A percentile compares a stretch with the other conserved stretches of the same genome.
Evolutionary conservation across 2,888 invertebrate genomes (phyloP).

Genomic region (Lumbricus terrestris): DNA sequence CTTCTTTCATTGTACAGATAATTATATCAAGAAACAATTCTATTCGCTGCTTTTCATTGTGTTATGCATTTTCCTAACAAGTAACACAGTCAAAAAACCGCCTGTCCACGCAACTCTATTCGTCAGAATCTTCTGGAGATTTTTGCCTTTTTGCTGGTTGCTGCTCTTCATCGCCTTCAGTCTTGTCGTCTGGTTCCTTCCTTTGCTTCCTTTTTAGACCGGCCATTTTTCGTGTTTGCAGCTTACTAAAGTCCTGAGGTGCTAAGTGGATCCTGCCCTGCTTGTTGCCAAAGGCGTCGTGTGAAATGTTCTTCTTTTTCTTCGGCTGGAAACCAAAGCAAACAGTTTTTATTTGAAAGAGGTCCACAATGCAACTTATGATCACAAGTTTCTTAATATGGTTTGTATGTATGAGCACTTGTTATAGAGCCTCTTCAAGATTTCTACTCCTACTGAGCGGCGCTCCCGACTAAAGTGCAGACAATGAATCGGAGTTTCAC

Average conservation of each 20-base stretch:
- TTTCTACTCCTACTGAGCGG: no score
- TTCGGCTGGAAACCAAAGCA: constrained; percentile 63
- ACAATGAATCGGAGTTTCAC: no score
- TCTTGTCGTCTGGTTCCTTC: not conserved
- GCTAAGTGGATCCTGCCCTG: constrained; percentile 90
- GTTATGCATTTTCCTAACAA: not conserved
- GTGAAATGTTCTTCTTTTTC: constrained; percentile 86
- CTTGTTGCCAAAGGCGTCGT: constrained; percentile 83
- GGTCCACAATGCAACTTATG: not conserved
- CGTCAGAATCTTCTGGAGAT: not conserved
- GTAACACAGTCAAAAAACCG: not conserved
- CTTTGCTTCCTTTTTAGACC: constrained; percentile 45
- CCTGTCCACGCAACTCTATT: not conserved
- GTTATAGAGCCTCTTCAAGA: no score
- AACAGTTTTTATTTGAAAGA: not conserved
- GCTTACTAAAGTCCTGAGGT: constrained; percentile 76
- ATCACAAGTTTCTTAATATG: not conserved
- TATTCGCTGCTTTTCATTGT: not conserved
- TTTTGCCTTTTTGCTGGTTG: not conserved
- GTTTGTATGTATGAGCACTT: no score
- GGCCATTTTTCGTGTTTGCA: constrained; percentile 71
- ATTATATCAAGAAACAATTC: not conserved
- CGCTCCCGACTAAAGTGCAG: no score
- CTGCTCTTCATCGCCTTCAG: not conserved
- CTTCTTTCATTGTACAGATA: not conserved